A percentile compares a stretch with the other conserved stretches of the same genome.
These are phyloP conservation scores for Podabrus alpinus DNA, from an alignment of 2,888 invertebrate genomes.

Conservation along the genomic window DNA sequence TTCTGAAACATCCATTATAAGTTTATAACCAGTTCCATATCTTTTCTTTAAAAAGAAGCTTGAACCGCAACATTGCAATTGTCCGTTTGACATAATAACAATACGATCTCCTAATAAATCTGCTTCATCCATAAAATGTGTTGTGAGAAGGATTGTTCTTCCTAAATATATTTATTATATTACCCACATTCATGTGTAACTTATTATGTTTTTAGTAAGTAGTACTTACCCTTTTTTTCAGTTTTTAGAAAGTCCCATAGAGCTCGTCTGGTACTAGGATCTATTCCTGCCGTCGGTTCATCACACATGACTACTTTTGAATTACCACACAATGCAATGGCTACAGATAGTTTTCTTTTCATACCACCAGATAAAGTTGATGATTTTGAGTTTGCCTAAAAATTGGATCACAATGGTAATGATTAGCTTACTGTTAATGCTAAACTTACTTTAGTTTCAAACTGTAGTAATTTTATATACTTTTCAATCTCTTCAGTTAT, in stretches of 20 bases:
- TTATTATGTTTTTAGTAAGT: not conserved
- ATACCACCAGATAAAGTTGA: conserved; percentile 69
- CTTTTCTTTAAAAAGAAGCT: conserved; percentile 81
- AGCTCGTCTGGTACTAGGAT: conserved; percentile 79
- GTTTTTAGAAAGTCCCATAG: conserved; percentile 81
- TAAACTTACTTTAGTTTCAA: not conserved
- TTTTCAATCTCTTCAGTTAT: not conserved
- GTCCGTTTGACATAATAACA: conserved; percentile 84
- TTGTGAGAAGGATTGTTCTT: conserved; percentile 79
- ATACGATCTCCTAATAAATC: conserved; percentile 85
- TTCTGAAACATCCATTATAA: conserved; percentile 69
- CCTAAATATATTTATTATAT: conserved; percentile 50
- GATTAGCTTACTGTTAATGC: not conserved
- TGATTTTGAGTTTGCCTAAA: not conserved
- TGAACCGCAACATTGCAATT: conserved; percentile 79
- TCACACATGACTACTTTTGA: conserved; percentile 75
- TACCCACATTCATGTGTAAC: too few species aligned
- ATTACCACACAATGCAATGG: conserved; percentile 75
- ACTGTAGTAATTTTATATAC: conserved; percentile 43
- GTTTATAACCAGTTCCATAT: conserved; percentile 83
- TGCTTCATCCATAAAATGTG: conserved; percentile 92
- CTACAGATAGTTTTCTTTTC: conserved; percentile 76
- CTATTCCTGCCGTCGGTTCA: conserved; percentile 85
- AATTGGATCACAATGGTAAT: not conserved
- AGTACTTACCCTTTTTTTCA: conserved; percentile 62